A percentile compares a stretch with the other conserved stretches of the same genome.
Conservation (phyloP, 2,888 invertebrate genomes). For the Diplolepis rosae region DNA sequence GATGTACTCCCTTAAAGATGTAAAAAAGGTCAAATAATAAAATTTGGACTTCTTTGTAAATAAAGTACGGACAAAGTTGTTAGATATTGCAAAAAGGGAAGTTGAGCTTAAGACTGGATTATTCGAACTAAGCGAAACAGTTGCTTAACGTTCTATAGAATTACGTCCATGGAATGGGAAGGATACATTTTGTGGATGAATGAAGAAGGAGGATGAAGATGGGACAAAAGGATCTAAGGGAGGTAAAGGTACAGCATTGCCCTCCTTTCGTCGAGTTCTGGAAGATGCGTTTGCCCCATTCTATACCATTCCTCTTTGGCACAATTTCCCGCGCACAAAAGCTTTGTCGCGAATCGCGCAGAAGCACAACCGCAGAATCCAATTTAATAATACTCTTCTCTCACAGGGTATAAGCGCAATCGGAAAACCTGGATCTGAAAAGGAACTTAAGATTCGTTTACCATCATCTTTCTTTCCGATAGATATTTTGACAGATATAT, state of each 20-base stretch:
- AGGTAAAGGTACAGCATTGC: slow-evolving; percentile 37
- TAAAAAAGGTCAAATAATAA: background rate
- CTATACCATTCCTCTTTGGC: slow-evolving; percentile 44
- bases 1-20: too few relatives aligned
- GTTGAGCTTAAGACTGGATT: slow-evolving; percentile 24
- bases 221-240: slow-evolving; percentile 40
- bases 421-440: slow-evolving; percentile 38
- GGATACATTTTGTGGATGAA: slow-evolving; percentile 37
- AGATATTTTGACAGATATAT: slow-evolving; percentile 40
- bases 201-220: slow-evolving; percentile 42
- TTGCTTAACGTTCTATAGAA: slow-evolving; percentile 38
- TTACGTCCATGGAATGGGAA: slow-evolving; percentile 39
- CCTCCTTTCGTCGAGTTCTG: slow-evolving; percentile 40
- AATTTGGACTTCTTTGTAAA: background rate
- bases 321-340: slow-evolving; percentile 61
- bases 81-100: background rate
- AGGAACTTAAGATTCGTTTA: slow-evolving; percentile 43
- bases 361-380: slow-evolving; percentile 57
- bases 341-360: slow-evolving; percentile 54
- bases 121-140: slow-evolving; percentile 37
- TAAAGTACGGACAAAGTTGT: background rate
- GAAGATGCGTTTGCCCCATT: slow-evolving; percentile 57
- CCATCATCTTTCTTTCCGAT: slow-evolving; percentile 36
- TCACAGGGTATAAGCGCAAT: slow-evolving; percentile 56
- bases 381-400: slow-evolving; percentile 65